Evolutionary conservation across 2,888 invertebrate species (phyloP).

Genomic region (Troides aeacus): DNA sequence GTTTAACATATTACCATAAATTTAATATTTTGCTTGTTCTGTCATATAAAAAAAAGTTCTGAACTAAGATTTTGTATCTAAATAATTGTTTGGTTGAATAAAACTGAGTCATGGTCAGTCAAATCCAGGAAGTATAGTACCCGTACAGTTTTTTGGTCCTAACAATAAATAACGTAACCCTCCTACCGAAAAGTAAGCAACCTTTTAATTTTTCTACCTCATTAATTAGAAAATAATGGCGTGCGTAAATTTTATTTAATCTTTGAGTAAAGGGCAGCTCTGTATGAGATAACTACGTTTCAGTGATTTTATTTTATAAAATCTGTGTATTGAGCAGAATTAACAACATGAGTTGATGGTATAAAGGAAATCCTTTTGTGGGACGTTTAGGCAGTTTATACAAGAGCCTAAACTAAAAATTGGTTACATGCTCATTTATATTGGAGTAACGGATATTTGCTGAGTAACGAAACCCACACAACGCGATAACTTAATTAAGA

Average conservation of each 20-base stretch:
- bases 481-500: slow-evolving; percentile 11
- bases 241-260: neutral
- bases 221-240: slow-evolving; percentile 2
- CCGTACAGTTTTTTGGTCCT: neutral
- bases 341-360: neutral
- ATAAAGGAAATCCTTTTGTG: neutral
- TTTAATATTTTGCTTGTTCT: too few species aligned
- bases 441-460: neutral
- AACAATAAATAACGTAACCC: slow-evolving; percentile 1
- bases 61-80: too few species aligned
- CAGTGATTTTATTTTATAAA: neutral
- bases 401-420: neutral
- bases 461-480: neutral
- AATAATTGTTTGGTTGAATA: too few species aligned
- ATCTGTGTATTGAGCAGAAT: neutral
- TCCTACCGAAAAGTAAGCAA: neutral
- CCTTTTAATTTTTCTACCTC: slow-evolving; percentile 3
- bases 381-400: neutral
- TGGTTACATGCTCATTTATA: neutral
- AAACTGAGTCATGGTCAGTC: neutral
- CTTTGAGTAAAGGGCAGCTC: neutral
- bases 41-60: too few species aligned
- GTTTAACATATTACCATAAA: too few species aligned
- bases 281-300: neutral
- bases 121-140: neutral